Evolutionary conservation across 2,113 vertebrate species (phyloP), one percentile per base, ranked within the genome.

Genomic region (Leucopsar rothschildi): DNA sequence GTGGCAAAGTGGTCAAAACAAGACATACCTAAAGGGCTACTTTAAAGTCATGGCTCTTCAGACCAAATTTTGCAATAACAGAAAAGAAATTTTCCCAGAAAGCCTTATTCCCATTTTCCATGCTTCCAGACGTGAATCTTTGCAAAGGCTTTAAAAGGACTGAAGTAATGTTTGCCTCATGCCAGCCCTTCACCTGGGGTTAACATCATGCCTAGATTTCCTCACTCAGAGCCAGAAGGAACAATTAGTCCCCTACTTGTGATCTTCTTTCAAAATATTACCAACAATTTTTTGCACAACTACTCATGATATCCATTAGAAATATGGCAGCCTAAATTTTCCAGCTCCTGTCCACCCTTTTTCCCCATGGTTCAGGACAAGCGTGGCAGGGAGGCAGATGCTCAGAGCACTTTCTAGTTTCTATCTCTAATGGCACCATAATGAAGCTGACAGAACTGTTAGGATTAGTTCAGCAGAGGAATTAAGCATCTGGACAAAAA

Each of bases 401-500:
- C 29, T 56, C 4, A 1, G 42, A 86, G 45, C 49, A 77, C 68
- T 93, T 95, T 95, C 83, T 86, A 70, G 53, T 95, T 91, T 84
- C 79, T 71, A 4, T 88, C 80, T 88, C 88, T 95, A 93, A 90
- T 90, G 82, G 55, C 70, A 52, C 68, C 47, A 37, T 93, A 97
- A 96, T 88, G 86, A 97, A 96, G 73, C 75, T 95, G 90, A 95
- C 92, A 95, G 78, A 86, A 82, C 69, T 1, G 14, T 91, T 91
- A 90, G 63, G 82, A 97, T 97, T 88, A 97, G 90, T 86, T 97
- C 92, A 92, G 53, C 37, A 55, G 82, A 72, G 73, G 93, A 97
- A 96, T 95, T 93, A 95, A 86, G 95, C 95, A 97, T 97, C 92
- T 97, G 96, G 93, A 90, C 92, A 96, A 95, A 97, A 93, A 97